A percentile compares a stretch with the other conserved stretches of the same genome.
Evolutionary conservation across 2,888 invertebrate species (phyloP).

Genomic region (Leucoma salicis): DNA sequence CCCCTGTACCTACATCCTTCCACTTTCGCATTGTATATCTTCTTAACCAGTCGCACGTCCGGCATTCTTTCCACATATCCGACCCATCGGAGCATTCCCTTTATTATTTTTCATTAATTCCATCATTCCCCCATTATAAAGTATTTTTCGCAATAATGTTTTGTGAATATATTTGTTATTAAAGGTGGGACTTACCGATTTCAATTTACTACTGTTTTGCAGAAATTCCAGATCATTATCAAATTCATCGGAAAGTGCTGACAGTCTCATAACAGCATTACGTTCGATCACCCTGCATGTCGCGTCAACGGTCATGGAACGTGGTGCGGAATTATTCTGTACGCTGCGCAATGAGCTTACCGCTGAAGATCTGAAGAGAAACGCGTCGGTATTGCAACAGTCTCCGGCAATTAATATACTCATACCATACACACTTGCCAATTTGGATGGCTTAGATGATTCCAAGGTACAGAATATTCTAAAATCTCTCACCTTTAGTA

Average conservation of each 20-base stretch:
- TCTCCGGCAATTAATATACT: constrained; percentile 87
- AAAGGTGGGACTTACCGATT: too few relatives aligned
- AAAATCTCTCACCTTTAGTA: too few relatives aligned
- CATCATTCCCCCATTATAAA: too few relatives aligned
- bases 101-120: too few relatives aligned
- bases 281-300: constrained; percentile 85
- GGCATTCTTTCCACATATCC: too few relatives aligned
- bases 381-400: constrained; percentile 57
- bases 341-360: constrained; percentile 86
- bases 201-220: neutral
- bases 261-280: constrained; percentile 48
- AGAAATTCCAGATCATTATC: constrained; percentile 38
- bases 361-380: constrained; percentile 66
- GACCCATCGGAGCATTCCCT: too few relatives aligned
- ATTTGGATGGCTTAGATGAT: constrained; percentile 91
- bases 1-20: too few relatives aligned
- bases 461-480: constrained; percentile 83
- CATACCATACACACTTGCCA: constrained; percentile 92
- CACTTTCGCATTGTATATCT: too few relatives aligned
- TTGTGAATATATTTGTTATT: too few relatives aligned
- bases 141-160: too few relatives aligned
- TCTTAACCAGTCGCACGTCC: too few relatives aligned
- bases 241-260: constrained; percentile 48
- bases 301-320: constrained; percentile 89
- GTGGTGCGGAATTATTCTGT: constrained; percentile 89